phyloP scores from a whole-genome alignment of 2,113 vertebrate genomes.

The Nestor notabilis region DNA sequence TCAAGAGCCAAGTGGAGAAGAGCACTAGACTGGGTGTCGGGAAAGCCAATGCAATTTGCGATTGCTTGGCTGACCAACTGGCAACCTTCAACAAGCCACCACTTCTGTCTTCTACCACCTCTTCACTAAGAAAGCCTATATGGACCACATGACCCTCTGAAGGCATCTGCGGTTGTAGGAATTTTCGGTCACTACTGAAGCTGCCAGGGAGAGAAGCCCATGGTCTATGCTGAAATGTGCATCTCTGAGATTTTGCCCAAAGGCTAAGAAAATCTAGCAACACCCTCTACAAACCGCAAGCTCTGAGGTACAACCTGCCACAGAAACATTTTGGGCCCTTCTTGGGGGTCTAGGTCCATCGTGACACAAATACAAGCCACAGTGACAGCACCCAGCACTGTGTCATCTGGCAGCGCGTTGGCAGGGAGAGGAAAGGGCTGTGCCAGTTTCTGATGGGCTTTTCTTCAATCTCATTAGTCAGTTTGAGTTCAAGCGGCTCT shows the following conservation, averaged over 20 bases:
- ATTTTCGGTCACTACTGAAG: not conserved
- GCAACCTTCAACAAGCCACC: not conserved
- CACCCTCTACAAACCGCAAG: not conserved
- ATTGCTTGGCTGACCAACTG: not conserved
- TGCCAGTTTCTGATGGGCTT: conserved; percentile 52
- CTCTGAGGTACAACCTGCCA: not conserved
- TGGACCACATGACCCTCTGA: not conserved
- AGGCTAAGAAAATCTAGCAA: not conserved
- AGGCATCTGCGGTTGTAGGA: not conserved
- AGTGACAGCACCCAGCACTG: not conserved
- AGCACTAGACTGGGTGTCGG: not conserved
- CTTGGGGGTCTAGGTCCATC: not conserved
- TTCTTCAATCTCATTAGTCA: conserved; percentile 52
- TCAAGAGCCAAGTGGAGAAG: not conserved
- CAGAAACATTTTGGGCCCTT: not conserved
- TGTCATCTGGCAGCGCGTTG: not conserved
- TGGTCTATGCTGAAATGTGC: fast-evolving
- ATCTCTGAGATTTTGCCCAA: not conserved
- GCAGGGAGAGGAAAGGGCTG: not conserved
- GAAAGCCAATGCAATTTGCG: fast-evolving
- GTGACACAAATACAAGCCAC: not conserved
- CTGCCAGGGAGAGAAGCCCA: not conserved
- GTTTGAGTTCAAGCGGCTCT: conserved; percentile 60
- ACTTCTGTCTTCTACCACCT: not conserved
- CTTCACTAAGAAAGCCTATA: not conserved